These are phyloP conservation scores for Anodontia alba DNA, from an alignment of 2,888 invertebrate genomes.

Conservation along the genomic window DNA sequence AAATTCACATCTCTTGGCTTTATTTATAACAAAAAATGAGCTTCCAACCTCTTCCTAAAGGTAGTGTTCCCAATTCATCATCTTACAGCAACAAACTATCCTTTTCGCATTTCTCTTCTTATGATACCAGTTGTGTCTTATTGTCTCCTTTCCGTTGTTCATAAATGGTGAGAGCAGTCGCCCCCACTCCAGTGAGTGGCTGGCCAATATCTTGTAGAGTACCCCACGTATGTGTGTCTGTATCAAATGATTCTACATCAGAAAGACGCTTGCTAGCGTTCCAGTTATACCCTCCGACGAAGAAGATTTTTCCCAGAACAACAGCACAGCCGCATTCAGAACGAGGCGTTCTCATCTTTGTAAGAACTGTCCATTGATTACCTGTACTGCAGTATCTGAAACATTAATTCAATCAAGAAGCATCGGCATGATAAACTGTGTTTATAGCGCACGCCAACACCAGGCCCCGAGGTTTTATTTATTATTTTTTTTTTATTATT, in stretches of 20 bases:
- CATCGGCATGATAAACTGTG: too few relatives aligned
- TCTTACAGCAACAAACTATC: too few relatives aligned
- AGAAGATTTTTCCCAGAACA: constrained; percentile 64
- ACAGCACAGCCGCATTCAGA: constrained; percentile 70
- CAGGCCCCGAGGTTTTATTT: too few relatives aligned
- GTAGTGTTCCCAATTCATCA: too few relatives aligned
- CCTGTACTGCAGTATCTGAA: constrained; percentile 46
- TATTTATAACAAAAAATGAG: too few relatives aligned
- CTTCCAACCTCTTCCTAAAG: too few relatives aligned
- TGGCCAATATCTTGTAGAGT: constrained; percentile 37
- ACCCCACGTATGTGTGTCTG: constrained; percentile 65
- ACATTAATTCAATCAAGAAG: too few relatives aligned
- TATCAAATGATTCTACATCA: constrained; percentile 66
- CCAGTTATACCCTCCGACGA: constrained; percentile 77
- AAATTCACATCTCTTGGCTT: too few relatives aligned
- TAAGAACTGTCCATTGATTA: constrained; percentile 69
- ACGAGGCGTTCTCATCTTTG: constrained; percentile 66
- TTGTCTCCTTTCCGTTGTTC: background rate
- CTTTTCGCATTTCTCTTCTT: background rate
- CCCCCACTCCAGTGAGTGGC: constrained; percentile 65
- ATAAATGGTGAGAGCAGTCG: constrained; percentile 56
- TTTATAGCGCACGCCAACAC: too few relatives aligned
- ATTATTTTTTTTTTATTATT: too few relatives aligned
- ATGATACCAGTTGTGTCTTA: background rate
- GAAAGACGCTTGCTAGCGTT: constrained; percentile 57